Percentiles rank a stretch among this genome's conserved stretches.
Conservation (phyloP, 1,140 invertebrate species). For the Drosophila fuyamai region DNA sequence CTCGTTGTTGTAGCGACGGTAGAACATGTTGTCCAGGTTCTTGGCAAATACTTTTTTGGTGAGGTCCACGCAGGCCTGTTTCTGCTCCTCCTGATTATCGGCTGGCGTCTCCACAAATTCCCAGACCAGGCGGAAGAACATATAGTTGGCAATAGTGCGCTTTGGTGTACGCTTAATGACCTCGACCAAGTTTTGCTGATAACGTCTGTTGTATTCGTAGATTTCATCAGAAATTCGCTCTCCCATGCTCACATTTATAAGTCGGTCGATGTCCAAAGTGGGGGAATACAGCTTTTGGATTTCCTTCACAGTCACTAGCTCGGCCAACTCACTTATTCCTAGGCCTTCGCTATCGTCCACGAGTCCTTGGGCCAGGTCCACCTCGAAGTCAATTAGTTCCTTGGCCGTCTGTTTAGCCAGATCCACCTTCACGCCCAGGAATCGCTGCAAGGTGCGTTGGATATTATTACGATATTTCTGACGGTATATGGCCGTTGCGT, state of each 20-base stretch:
- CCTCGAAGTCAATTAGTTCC: slow-evolving; percentile 69
- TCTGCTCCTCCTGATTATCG: slow-evolving; percentile 10
- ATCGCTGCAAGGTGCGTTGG: slow-evolving; percentile 26
- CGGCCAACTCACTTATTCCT: slow-evolving; percentile 21
- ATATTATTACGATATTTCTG: slow-evolving; percentile 20
- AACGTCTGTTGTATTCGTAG: slow-evolving; percentile 53
- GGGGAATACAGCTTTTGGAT: slow-evolving; percentile 53
- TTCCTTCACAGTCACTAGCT: slow-evolving; percentile 39
- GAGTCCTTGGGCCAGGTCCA: slow-evolving; percentile 57
- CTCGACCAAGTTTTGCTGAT: slow-evolving; percentile 56
- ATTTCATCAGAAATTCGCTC: slow-evolving; percentile 32
- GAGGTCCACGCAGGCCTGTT: slow-evolving; percentile 33
- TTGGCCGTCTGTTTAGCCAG: slow-evolving; percentile 42
- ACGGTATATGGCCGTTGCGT: slow-evolving; percentile 49
- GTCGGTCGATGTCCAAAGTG: slow-evolving; percentile 31
- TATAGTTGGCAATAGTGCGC: slow-evolving; percentile 65
- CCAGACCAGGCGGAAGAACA: slow-evolving; percentile 55
- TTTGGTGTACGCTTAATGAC: slow-evolving; percentile 47
- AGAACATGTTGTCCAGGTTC: slow-evolving; percentile 75
- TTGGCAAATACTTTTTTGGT: slow-evolving; percentile 66
- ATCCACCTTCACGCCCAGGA: slow-evolving; percentile 30
- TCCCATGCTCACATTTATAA: slow-evolving; percentile 48
- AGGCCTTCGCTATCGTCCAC: slow-evolving; percentile 40
- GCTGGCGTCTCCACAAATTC: slow-evolving; percentile 35
- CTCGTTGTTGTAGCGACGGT: slow-evolving; percentile 49